Conservation (phyloP, 2,888 invertebrate genomes). For the Mythimna loreyi region DNA sequence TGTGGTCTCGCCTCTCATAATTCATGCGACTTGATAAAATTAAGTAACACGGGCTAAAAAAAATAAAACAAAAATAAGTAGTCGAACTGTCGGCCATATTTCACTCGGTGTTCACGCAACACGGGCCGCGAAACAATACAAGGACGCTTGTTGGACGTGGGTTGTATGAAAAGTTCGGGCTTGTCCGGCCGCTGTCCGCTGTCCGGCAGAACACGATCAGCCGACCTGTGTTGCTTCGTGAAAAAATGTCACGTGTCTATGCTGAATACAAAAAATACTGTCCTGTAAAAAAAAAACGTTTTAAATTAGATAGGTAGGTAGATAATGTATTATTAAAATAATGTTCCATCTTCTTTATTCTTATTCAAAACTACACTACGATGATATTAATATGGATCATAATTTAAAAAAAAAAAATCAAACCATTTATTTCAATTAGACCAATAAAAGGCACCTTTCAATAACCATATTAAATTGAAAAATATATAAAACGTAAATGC, state of each 20-base stretch:
- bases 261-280: conserved; percentile 18
- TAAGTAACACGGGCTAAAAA: conserved; percentile 89
- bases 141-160: conserved; percentile 83
- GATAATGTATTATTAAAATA: neutral
- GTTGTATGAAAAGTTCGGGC: conserved; percentile 73
- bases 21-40: conserved; percentile 90
- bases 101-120: conserved; percentile 89
- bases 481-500: too few relatives aligned
- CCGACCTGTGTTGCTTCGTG: conserved; percentile 57
- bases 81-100: conserved; percentile 88
- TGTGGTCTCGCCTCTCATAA: conserved; percentile 89
- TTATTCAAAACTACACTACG: neutral
- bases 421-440: too few relatives aligned
- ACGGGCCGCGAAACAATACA: conserved; percentile 89
- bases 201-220: conserved; percentile 60
- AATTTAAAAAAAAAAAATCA: too few relatives aligned
- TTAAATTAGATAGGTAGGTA: neutral
- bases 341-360: neutral
- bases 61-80: conserved; percentile 88
- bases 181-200: conserved; percentile 62
- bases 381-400: conserved; percentile 19
- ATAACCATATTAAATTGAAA: too few relatives aligned
- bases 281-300: conserved; percentile 29
- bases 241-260: conserved; percentile 61
- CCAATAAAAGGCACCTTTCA: too few relatives aligned